Conservation (phyloP, 2,113 vertebrate genomes). For the Pteruthius melanotis region DNA sequence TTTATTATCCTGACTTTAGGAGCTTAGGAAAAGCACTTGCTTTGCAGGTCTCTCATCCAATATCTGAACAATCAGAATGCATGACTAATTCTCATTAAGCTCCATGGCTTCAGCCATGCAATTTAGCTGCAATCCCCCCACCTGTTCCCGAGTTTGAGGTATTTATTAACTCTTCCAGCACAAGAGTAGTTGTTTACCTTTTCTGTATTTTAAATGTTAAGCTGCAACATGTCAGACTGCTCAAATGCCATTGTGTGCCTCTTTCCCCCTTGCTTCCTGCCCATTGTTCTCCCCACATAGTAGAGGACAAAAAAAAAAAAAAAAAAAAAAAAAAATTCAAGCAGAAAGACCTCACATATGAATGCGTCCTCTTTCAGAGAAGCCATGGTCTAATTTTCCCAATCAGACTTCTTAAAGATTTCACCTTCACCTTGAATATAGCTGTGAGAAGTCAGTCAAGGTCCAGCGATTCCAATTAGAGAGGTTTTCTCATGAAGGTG, state of each 20-base stretch:
- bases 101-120: background rate
- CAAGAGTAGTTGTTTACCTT: background rate
- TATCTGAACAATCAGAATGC: slow-evolving; percentile 14
- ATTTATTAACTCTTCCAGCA: slow-evolving; percentile 20
- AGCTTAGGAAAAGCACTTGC: slow-evolving; percentile 46
- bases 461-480: slow-evolving; percentile 77
- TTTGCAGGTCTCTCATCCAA: slow-evolving; percentile 28
- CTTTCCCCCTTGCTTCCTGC: fast-evolving
- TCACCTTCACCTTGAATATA: slow-evolving; percentile 60
- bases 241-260: background rate
- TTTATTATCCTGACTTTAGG: slow-evolving; percentile 29
- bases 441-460: slow-evolving; percentile 69
- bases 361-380: slow-evolving; percentile 18
- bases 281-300: background rate
- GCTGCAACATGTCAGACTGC: background rate
- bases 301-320: background rate
- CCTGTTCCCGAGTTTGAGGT: slow-evolving; percentile 33
- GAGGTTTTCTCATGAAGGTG: slow-evolving; percentile 59
- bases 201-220: background rate
- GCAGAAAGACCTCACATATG: background rate
- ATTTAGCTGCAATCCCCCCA: slow-evolving; percentile 24
- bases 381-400: slow-evolving; percentile 49
- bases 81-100: slow-evolving; percentile 35
- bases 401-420: slow-evolving; percentile 56
- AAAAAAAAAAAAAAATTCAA: background rate